Conservation (phyloP, 30 jellyfish, hydroid and myxozoan genomes). For the Hydractinia echinata region DNA sequence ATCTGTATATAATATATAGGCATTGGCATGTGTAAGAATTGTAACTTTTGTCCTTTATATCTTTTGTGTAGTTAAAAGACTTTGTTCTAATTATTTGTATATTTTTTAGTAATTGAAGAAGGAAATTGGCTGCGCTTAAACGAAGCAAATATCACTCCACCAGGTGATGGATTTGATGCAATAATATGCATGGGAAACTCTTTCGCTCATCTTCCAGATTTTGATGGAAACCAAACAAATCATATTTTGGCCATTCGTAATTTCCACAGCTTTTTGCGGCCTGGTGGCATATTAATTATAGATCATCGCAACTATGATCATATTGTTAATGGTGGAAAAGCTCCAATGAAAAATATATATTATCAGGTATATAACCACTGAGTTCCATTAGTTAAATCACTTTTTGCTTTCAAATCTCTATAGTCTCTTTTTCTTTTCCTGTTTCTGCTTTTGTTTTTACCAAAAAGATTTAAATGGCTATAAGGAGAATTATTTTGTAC, state of each 20-base stretch:
- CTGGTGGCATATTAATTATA: constrained; percentile 85
- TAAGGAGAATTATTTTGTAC: too few species aligned
- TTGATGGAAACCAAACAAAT: constrained; percentile 78
- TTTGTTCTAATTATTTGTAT: background rate
- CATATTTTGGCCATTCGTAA: constrained; percentile 72
- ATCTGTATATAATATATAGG: too few species aligned
- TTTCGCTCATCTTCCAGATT: constrained; percentile 96
- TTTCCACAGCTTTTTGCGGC: constrained; percentile 67
- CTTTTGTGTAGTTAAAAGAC: too few species aligned
- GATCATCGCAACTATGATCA: constrained; percentile 96
- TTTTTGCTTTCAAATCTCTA: too few species aligned
- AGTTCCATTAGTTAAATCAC: background rate
- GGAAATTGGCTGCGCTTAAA: constrained; percentile 87
- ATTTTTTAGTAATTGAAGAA: constrained; percentile 80
- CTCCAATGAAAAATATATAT: constrained; percentile 95
- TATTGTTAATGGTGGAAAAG: constrained; percentile 85
- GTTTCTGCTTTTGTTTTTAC: too few species aligned
- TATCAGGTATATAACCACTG: constrained; percentile 53
- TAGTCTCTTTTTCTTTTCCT: too few species aligned
- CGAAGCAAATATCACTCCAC: constrained; percentile 58
- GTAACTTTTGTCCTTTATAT: too few species aligned
- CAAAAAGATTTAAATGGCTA: too few species aligned
- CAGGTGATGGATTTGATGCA: constrained; percentile 90
- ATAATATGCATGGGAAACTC: constrained; percentile 93
- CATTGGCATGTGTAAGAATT: too few species aligned